A percentile compares a stretch with the other conserved stretches of the same genome.
phyloP scores from a whole-genome alignment of 1,140 invertebrate genomes.

The Tenebrio molitor region DNA sequence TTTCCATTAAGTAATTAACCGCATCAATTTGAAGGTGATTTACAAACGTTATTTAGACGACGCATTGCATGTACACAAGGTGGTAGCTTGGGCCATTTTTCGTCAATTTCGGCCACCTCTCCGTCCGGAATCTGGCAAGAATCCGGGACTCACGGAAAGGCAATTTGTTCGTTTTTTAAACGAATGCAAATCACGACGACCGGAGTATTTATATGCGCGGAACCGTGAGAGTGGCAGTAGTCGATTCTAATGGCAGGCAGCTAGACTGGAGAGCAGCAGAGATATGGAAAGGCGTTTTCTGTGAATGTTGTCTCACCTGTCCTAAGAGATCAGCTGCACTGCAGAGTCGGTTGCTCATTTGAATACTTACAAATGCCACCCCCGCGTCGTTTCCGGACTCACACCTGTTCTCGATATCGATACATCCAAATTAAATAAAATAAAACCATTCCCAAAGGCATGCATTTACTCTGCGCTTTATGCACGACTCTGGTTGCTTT shows the following conservation, averaged over 20 bases:
- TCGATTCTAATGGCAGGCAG: slow-evolving; percentile 30
- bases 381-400: slow-evolving; percentile 55
- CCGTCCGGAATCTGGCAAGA: background rate
- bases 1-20: slow-evolving; percentile 56
- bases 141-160: slow-evolving; percentile 18
- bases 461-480: slow-evolving; percentile 27
- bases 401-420: slow-evolving; percentile 51
- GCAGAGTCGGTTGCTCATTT: slow-evolving; percentile 55
- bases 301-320: slow-evolving; percentile 52
- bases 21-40: slow-evolving; percentile 45
- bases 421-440: slow-evolving; percentile 39
- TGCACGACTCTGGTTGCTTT: slow-evolving; percentile 23
- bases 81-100: slow-evolving; percentile 5
- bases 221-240: too few relatives aligned
- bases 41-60: slow-evolving; percentile 34
- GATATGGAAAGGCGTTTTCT: slow-evolving; percentile 27
- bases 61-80: slow-evolving; percentile 9
- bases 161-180: slow-evolving; percentile 37
- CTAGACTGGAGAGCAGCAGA: slow-evolving; percentile 8
- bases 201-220: slow-evolving; percentile 36
- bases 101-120: slow-evolving; percentile 22
- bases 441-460: slow-evolving; percentile 26
- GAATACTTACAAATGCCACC: slow-evolving; percentile 54
- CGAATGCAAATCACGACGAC: slow-evolving; percentile 38
- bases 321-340: slow-evolving; percentile 53